These are phyloP conservation scores for Dyspetes luteomarginatus DNA, from an alignment of 2,888 invertebrate genomes.

Conservation along the genomic window DNA sequence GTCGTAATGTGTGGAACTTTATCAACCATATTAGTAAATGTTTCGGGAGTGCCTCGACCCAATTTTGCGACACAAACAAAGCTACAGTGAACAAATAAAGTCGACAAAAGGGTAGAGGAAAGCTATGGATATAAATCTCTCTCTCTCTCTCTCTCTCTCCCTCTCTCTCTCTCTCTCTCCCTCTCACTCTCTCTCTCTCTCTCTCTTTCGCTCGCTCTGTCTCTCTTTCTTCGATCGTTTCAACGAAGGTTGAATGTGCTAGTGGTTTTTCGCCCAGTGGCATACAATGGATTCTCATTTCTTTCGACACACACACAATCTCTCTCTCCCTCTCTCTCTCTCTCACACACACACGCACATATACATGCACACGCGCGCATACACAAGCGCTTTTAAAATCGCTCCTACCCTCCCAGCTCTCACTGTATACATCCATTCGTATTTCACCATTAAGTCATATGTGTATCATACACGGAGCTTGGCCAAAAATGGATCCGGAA, in stretches of 20 bases:
- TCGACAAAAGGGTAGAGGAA: not conserved
- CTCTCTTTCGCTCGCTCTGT: not conserved
- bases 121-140: slow-evolving; percentile 31
- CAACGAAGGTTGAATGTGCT: slow-evolving; percentile 35
- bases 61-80: not conserved
- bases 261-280: slow-evolving; percentile 23
- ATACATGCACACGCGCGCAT: not conserved
- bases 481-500: not conserved
- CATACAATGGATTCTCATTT: slow-evolving; percentile 27
- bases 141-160: not conserved
- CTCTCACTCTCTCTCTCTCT: not conserved
- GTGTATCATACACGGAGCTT: not conserved
- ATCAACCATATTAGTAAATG: not conserved
- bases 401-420: slow-evolving; percentile 21
- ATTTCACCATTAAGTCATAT: slow-evolving; percentile 5
- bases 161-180: slow-evolving; percentile 4
- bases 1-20: not conserved
- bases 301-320: too few relatives aligned
- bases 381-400: slow-evolving; percentile 2
- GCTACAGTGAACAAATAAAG: not conserved
- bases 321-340: too few relatives aligned
- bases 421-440: not conserved
- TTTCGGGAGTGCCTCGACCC: not conserved
- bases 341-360: not conserved
- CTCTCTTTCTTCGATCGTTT: slow-evolving; percentile 18